Evolutionary conservation across 2,888 invertebrate genomes (phyloP).

Genomic region (Antheraea yamamai): DNA sequence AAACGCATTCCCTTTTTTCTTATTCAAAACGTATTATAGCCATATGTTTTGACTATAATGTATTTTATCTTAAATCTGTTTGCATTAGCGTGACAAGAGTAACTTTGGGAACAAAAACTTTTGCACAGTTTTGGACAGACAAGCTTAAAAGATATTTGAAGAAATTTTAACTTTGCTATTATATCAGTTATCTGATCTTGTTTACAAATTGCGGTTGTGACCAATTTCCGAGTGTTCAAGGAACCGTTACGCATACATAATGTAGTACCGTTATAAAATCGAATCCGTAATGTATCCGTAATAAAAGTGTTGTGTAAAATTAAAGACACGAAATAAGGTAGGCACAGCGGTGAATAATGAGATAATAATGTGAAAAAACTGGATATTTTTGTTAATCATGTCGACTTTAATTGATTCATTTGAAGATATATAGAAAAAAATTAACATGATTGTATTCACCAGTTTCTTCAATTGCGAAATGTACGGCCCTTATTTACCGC

Average conservation of each 20-base stretch:
- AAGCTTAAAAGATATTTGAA: neutral
- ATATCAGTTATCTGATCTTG: neutral
- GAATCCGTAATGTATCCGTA: too few species aligned
- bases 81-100: neutral
- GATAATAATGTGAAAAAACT: too few species aligned
- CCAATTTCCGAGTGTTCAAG: neutral
- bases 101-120: neutral
- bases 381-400: too few species aligned
- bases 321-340: too few species aligned
- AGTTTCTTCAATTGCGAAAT: too few species aligned
- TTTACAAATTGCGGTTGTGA: neutral
- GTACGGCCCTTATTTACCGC: too few species aligned
- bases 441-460: too few species aligned
- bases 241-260: neutral
- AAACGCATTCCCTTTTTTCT: too few species aligned
- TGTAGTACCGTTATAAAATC: neutral
- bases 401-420: too few species aligned
- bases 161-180: neutral
- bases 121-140: neutral
- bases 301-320: too few species aligned
- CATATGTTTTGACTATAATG: neutral
- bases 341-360: too few species aligned
- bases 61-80: neutral
- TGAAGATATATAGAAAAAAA: too few species aligned
- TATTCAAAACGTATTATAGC: neutral